Evolutionary conservation across 2,113 vertebrate genomes (phyloP), one percentile per base, ranked within the genome.

Genomic region (Ochotona princeps): DNA sequence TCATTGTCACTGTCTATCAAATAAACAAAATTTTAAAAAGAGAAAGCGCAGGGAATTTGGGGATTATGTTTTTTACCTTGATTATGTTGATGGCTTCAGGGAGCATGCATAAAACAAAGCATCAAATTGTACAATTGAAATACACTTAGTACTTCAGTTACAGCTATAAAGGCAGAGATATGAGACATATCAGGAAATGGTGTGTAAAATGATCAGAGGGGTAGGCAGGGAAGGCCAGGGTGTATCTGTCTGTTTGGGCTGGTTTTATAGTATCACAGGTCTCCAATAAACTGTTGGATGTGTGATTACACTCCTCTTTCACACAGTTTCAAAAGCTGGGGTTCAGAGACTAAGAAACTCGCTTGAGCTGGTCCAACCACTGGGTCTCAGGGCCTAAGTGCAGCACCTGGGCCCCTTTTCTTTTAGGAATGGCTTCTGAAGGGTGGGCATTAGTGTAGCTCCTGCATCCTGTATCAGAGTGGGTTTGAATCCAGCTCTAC

Each of bases 291-390:
- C 73, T 90, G 61, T 74, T 23, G 47, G 35, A 74, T 2, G 9
- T 13, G 10, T 61, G 54, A 30, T 28, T 49, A 76, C 81, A 30
- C 49, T 81, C 30, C 47, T 44, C 18, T 89, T 28, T 89, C 83
- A 73, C 35, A n/a, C 11, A 94, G 67, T 83, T 76, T 47, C 11
- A 44, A 35, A 84, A 54, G 21, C n/a, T 23, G 20, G 54, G n/a
- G 28, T 47, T 91, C 88, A 79, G 51, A 88, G 85, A 75, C 61
- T 79, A n/a, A 85, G 69, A 90, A 65, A 73, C 28, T 80, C 63
- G 69, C 38, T 66, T 54, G 70, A 79, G 30, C 32, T 32, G 26
- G 28, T 20, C 26, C 38, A 80, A 18, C 38, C 67, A 44, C 25
- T 8, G 25, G 54, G 1, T 8, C 10, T 25, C 57, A 54, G 49